Evolutionary conservation across 37 sponge, comb jelly and placozoan genomes (phyloP).

Genomic region (Ephydatia muelleri): DNA sequence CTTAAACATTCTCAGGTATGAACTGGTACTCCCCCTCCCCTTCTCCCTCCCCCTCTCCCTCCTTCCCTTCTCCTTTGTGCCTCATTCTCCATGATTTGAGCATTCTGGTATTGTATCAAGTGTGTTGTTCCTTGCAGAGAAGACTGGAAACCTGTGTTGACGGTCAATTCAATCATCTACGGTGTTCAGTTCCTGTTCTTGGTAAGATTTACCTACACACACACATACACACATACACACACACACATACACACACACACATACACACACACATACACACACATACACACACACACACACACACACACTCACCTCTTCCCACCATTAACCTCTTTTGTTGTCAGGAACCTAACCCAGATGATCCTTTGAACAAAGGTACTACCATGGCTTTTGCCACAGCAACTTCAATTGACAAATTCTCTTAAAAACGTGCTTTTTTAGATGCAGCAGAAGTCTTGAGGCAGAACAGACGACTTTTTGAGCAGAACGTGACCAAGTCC

Average conservation of each 20-base stretch:
- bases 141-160: constrained; percentile 97
- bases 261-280: neutral
- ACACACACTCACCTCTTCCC: neutral
- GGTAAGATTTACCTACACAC: constrained; percentile 34
- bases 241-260: neutral
- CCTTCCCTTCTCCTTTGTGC: neutral
- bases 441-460: constrained; percentile 92
- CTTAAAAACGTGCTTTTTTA: constrained; percentile 23
- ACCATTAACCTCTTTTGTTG: neutral
- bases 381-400: neutral
- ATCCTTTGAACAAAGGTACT: constrained; percentile 94
- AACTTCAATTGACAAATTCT: neutral
- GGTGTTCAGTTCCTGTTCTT: constrained; percentile 92
- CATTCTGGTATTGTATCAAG: neutral
- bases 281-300: neutral
- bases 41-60: neutral
- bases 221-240: neutral
- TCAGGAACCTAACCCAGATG: constrained; percentile 93
- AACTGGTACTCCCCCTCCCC: neutral
- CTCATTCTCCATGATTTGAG: neutral
- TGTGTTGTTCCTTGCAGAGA: constrained; percentile 63
- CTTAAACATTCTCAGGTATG: constrained; percentile 92
- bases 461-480: constrained; percentile 86
- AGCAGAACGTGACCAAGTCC: constrained; percentile 93
- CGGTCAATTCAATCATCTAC: constrained; percentile 92